Percentiles rank a stretch among this genome's conserved stretches.
These are phyloP conservation scores for Anableps anableps DNA, from an alignment of 2,797 vertebrate species.

Conservation along the genomic window DNA sequence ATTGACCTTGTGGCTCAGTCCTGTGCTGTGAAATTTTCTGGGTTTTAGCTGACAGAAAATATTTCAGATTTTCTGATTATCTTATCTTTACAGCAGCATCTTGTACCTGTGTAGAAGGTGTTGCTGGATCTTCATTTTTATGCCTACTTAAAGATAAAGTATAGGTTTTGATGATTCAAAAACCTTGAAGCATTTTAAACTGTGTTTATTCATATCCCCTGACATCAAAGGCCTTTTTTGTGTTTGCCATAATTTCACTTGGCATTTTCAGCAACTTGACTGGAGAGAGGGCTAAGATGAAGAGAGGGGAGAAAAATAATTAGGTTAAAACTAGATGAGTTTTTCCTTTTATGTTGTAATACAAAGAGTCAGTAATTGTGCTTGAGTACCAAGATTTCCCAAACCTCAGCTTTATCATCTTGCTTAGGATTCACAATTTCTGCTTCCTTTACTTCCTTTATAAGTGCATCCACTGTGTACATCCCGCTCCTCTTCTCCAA, in stretches of 20 bases:
- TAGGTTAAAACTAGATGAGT: conserved; percentile 49
- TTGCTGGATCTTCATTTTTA: conserved; percentile 46
- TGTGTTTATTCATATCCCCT: conserved; percentile 59
- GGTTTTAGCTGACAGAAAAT: conserved; percentile 28
- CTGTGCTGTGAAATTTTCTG: conserved; percentile 50
- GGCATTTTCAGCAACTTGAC: conserved; percentile 50
- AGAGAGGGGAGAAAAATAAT: conserved; percentile 43
- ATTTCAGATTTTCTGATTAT: conserved; percentile 18
- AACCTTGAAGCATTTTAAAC: conserved; percentile 59
- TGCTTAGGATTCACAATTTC: conserved; percentile 35
- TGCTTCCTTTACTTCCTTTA: not conserved
- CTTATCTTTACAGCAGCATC: conserved; percentile 34
- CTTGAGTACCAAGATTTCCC: conserved; percentile 38
- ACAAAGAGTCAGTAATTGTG: conserved; percentile 61
- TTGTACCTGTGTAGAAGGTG: conserved; percentile 34
- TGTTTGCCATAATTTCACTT: conserved; percentile 65
- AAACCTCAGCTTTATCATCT: conserved; percentile 31
- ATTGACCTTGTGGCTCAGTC: conserved; percentile 74
- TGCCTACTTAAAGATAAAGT: conserved; percentile 58
- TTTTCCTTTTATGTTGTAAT: conserved; percentile 58
- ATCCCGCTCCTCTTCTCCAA: conserved; percentile 7
- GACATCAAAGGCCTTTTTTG: conserved; percentile 65
- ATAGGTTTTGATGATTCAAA: conserved; percentile 54
- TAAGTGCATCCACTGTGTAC: conserved; percentile 11
- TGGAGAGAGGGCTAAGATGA: conserved; percentile 32